Evolutionary conservation across 2,797 vertebrate genomes (phyloP), one percentile per base, ranked within the genome.

Genomic region (Acanthis flammea): DNA sequence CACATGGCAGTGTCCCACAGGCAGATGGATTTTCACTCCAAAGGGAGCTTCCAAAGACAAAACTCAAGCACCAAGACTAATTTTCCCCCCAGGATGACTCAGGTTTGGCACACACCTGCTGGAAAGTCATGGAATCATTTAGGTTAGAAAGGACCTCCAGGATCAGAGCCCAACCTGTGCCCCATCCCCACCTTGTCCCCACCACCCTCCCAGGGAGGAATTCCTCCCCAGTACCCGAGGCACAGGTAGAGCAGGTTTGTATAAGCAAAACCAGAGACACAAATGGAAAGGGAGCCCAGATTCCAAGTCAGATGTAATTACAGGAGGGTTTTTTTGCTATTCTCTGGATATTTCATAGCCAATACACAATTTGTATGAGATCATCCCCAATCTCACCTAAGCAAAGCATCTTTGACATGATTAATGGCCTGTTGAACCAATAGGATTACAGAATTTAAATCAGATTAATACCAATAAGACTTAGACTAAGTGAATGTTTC

Each of bases 1-100:
- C 28, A 35, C 41, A 3, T 0, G 13, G 77, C 16, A 31, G 7
- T 0, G 4, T 1, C 39, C 15, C 12, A 0, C 0, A 19, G 37
- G 1, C 39, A 33, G 42, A 50, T 10, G 30, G 22, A 48, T 10
- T 25, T 19, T 44, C 39, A 2, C 51, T 51, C 31, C 33, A 35
- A 27, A 51, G 0, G 12, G 30, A 66, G 6, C 0, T 14, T 14
- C 30, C 55, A 19, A 47, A 55, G 21, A 22, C 4, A 74, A 63
- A 72, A 61, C 19, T 10, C 53, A 6, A 4, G 2, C 21, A 42
- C 25, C 30, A 24, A 27, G 61, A 9, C 2, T 10, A 1, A 1
- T 15, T 28, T 42, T 30, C 2, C 4, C 23, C 19, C 16, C 1
- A 0, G 45, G 13, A 17, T 33, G 15, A 25, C 39, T 48, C 30